Evolutionary conservation across 2,113 vertebrate genomes (phyloP).

Genomic region (Sceloporus tristichus): DNA sequence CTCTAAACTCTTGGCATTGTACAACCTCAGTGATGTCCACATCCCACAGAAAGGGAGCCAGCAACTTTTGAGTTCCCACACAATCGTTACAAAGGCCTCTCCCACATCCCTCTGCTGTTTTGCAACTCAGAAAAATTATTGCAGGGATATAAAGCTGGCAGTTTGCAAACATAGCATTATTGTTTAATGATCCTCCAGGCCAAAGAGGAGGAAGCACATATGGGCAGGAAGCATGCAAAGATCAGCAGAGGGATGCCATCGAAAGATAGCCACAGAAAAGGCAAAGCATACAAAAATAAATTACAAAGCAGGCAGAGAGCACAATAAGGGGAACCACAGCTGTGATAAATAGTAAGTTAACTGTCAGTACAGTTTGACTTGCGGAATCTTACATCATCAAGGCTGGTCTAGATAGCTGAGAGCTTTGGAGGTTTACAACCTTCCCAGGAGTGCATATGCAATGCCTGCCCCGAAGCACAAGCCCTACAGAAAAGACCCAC

Average conservation of each 20-base stretch:
- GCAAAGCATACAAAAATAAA: neutral
- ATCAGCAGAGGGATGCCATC: neutral
- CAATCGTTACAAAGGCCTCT: neutral
- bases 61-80: neutral
- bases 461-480: neutral
- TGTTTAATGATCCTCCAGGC: neutral
- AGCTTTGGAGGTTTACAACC: neutral
- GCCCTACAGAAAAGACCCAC: neutral
- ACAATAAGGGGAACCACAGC: neutral
- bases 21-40: neutral
- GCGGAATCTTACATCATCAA: neutral
- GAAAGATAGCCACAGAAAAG: neutral
- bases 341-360: neutral
- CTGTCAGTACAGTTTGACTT: neutral
- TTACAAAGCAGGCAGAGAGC: neutral
- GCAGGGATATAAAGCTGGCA: neutral
- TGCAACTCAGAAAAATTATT: neutral
- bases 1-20: neutral
- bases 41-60: neutral
- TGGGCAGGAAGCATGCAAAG: neutral
- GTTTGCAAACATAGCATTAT: neutral
- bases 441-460: neutral
- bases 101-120: neutral
- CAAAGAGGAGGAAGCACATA: neutral
- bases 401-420: neutral